Percentiles rank a stretch among this genome's conserved stretches.
These are phyloP conservation scores for Parnassius orleans DNA, from an alignment of 2,888 invertebrate genomes.

Conservation along the genomic window DNA sequence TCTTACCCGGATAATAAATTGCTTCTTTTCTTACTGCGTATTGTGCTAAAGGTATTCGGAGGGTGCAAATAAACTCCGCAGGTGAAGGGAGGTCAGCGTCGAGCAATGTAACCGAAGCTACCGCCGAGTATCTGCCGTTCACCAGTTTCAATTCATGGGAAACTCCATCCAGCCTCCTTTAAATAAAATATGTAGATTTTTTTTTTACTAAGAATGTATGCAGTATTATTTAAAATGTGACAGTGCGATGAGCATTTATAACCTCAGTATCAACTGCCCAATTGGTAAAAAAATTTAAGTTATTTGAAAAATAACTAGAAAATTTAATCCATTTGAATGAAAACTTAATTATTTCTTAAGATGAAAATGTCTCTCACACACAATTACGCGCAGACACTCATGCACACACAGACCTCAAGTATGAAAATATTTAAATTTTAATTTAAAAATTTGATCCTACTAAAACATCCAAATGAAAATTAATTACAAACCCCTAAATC, in stretches of 20 bases:
- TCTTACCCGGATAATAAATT: conserved; percentile 38
- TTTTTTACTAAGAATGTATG: no score
- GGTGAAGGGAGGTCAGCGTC: conserved; percentile 75
- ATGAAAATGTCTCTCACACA: background rate
- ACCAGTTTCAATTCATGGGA: conserved; percentile 57
- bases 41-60: conserved; percentile 83
- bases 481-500: background rate
- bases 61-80: conserved; percentile 82
- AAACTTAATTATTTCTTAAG: background rate
- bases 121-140: conserved; percentile 78
- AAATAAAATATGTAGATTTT: conserved; percentile 14
- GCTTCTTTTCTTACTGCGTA: conserved; percentile 79
- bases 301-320: no score
- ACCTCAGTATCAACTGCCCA: no score
- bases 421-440: background rate
- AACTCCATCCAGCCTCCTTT: conserved; percentile 64
- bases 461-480: background rate
- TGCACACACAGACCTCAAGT: background rate
- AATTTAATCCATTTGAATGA: no score
- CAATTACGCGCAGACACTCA: background rate
- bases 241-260: no score
- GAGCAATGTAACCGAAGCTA: conserved; percentile 75
- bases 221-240: no score
- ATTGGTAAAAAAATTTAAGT: no score
- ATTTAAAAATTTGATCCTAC: no score